Percentiles rank a stretch among this genome's conserved stretches.
Evolutionary conservation across 2,888 invertebrate species (phyloP).

Genomic region (Ophion slaviceki): DNA sequence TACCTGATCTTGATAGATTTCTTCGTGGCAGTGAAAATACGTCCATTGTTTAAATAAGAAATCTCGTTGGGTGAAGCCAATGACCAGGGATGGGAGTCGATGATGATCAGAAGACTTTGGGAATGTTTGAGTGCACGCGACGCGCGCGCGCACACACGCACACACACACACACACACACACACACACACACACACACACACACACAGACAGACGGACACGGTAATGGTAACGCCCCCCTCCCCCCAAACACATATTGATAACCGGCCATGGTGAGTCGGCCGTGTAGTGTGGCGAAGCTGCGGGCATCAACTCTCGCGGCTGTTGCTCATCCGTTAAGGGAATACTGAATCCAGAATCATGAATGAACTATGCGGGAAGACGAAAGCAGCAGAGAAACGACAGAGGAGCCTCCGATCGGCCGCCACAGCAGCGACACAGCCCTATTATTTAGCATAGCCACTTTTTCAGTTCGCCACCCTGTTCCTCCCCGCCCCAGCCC

Average conservation of each 20-base stretch:
- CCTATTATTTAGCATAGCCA: conserved; percentile 83
- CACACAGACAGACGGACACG: background rate
- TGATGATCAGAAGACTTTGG: background rate
- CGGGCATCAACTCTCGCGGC: conserved; percentile 51
- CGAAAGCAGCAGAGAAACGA: conserved; percentile 67
- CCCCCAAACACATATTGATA: conserved; percentile 32
- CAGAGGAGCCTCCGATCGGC: conserved; percentile 71
- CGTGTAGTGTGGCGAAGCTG: conserved; percentile 30
- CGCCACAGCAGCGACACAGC: conserved; percentile 66
- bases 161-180: too few relatives aligned
- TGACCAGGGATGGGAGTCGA: background rate
- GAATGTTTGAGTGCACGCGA: background rate
- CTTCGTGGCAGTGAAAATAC: background rate
- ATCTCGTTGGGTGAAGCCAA: background rate
- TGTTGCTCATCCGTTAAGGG: conserved; percentile 70
- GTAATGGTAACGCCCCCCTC: conserved; percentile 24
- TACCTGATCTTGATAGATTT: background rate
- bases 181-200: too few relatives aligned
- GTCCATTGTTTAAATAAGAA: background rate
- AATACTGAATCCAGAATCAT: conserved; percentile 76
- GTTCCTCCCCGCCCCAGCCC: conserved; percentile 72
- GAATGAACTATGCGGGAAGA: conserved; percentile 79
- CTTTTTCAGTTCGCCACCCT: conserved; percentile 78
- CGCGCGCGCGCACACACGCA: background rate
- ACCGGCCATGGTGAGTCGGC: conserved; percentile 27